A percentile compares a stretch with the other conserved stretches of the same genome.
These are phyloP conservation scores for Toxonevra muliebris DNA, from an alignment of 2,888 invertebrate species.

Conservation along the genomic window DNA sequence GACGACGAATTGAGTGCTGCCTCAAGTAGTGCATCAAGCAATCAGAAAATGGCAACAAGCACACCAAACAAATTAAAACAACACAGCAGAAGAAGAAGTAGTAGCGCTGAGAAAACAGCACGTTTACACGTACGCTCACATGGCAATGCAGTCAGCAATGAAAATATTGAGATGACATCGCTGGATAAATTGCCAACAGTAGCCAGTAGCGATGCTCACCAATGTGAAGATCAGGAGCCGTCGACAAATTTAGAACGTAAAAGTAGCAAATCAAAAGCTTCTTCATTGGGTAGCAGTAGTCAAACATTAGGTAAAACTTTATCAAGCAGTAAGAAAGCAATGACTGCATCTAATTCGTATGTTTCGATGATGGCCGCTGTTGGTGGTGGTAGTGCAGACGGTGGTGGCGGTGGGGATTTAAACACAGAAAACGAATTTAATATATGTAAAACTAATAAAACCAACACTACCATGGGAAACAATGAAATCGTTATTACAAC, in stretches of 20 bases:
- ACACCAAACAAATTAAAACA: conserved; percentile 25
- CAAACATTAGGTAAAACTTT: conserved; percentile 54
- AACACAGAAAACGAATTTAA: background rate
- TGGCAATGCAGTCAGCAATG: conserved; percentile 39
- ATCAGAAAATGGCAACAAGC: conserved; percentile 42
- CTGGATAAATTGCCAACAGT: conserved; percentile 42
- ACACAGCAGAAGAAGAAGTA: conserved; percentile 27
- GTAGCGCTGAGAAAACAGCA: too few species aligned
- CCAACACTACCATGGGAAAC: too few species aligned
- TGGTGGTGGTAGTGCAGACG: conserved; percentile 21
- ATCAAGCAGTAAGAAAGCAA: conserved; percentile 47
- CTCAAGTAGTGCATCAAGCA: conserved; percentile 34
- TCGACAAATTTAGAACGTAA: conserved; percentile 41
- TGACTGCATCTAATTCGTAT: conserved; percentile 54
- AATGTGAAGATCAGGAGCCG: conserved; percentile 33
- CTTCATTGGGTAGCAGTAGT: conserved; percentile 54
- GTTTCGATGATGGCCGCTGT: conserved; percentile 42
- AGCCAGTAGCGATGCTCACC: conserved; percentile 5
- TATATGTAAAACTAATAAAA: too few species aligned
- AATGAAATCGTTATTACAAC: too few species aligned
- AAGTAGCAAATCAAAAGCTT: conserved; percentile 55
- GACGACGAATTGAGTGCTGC: conserved; percentile 66
- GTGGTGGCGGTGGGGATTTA: conserved; percentile 16
- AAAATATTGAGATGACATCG: conserved; percentile 58
- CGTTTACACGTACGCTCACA: too few species aligned